Base-by-base conservation (phyloP, 2,797 vertebrate genomes). In the Anguilla megastoma region DNA sequence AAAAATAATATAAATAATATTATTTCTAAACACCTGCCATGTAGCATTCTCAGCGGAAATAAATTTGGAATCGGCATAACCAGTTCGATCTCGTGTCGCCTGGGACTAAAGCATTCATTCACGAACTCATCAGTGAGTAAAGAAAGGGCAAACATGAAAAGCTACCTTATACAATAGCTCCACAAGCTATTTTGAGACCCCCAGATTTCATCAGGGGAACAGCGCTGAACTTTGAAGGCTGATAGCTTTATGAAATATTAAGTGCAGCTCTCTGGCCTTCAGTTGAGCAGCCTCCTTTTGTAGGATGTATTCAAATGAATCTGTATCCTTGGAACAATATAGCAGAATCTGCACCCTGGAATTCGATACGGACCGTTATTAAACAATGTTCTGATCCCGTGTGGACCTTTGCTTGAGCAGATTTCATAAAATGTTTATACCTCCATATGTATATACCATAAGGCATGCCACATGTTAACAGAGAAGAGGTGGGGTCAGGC, bases 141-240 rank as follows among this genome's bases (percentile, higher is more conserved):
- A 74, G 50, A 50, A 21, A 18, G n/a, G 36, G 76, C n/a, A 74
- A 84, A 90, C 86, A 90, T 92, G 88, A 92, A 91, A 91, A 24
- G n/a, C 50, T 12, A 24, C 52, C 45, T 14, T 30, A 50, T 27
- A 82, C 58, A 71, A 87, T 52, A 87, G 27, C 27, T 30, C 80
- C 30, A 58, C 41, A 45, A 87, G 84, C 90, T 90, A 89, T 89
- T 91, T 90, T 90, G 86, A 90, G 88, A 87, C 79, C 85, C 85
- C 16, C 76, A 76, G 80, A 89, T 93, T 90, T 90, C 90, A 90
- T 92, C 89, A 89, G 41, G 82, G 86, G 50, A 84, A 69, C 79
- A 86, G 86, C 76, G 41, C 83, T 91, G 90, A 89, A 91, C 89
- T 91, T 90, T 90, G 71, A 93, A 92, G 90, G 86, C 27, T 89